Conservation (phyloP, 2,888 invertebrate species). For the Amphipoea lucens region DNA sequence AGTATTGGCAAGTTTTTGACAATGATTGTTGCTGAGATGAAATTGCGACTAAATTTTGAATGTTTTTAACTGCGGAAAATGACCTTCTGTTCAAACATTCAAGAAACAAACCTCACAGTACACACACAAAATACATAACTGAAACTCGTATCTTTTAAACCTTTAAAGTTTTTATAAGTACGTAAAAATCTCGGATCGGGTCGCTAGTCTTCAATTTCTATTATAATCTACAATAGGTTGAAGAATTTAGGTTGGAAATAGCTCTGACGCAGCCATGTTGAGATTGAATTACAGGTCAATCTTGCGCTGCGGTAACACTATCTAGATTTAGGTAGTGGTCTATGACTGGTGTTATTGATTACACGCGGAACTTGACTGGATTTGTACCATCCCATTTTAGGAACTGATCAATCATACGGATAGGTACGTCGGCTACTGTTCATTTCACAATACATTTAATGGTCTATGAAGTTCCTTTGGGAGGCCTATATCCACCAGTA, state of each 20-base stretch:
- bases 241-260: conserved; percentile 35
- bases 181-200: neutral
- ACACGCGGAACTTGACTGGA: conserved; percentile 4
- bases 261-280: conserved; percentile 33
- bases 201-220: conserved; percentile 20
- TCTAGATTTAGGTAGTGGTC: conserved; percentile 14
- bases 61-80: too few relatives aligned
- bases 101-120: neutral
- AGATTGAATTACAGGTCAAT: conserved; percentile 56
- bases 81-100: neutral
- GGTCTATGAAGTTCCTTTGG: neutral
- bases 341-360: conserved; percentile 13
- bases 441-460: neutral
- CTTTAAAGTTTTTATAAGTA: too few relatives aligned
- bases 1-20: too few relatives aligned
- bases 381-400: neutral
- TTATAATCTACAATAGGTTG: conserved; percentile 28
- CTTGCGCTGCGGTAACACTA: conserved; percentile 29
- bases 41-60: too few relatives aligned
- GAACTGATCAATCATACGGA: neutral
- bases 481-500: neutral
- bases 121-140: neutral
- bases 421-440: too few relatives aligned
- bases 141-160: neutral
- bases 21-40: too few relatives aligned